These are phyloP conservation scores for Intellagama lesueurii DNA, from an alignment of 2,797 vertebrate species.

Conservation along the genomic window DNA sequence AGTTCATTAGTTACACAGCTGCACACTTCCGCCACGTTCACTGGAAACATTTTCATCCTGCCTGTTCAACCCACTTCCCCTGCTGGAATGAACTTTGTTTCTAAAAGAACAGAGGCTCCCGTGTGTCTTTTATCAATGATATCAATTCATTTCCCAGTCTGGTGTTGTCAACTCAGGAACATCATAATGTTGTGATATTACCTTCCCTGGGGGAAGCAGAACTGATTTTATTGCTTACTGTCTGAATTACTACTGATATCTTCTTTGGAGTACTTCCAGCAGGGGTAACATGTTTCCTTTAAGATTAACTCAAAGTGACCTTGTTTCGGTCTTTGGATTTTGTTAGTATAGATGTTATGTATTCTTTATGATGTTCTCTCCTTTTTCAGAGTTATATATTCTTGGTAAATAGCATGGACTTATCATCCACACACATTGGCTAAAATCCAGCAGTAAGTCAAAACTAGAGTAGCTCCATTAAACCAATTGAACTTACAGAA, in stretches of 20 bases:
- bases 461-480: too few species aligned
- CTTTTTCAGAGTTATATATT: too few species aligned
- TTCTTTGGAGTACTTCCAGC: conserved; percentile 62
- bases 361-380: too few species aligned
- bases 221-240: conserved; percentile 69
- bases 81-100: conserved; percentile 20
- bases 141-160: conserved; percentile 49
- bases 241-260: conserved; percentile 57
- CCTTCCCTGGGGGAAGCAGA: conserved; percentile 53
- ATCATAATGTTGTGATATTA: conserved; percentile 54
- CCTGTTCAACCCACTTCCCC: conserved; percentile 44
- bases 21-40: conserved; percentile 22
- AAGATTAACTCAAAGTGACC: conserved; percentile 19
- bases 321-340: conserved; percentile 16
- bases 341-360: too few species aligned
- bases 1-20: background rate
- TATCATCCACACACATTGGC: too few species aligned
- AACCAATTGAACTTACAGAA: too few species aligned
- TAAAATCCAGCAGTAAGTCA: too few species aligned
- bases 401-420: too few species aligned
- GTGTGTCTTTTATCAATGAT: conserved; percentile 61
- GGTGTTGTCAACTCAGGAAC: conserved; percentile 53
- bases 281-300: conserved; percentile 48
- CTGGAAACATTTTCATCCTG: background rate
- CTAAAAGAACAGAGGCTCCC: conserved; percentile 23